Conservation (phyloP, 1,140 invertebrate genomes). For the Meteorus sp. region DNA sequence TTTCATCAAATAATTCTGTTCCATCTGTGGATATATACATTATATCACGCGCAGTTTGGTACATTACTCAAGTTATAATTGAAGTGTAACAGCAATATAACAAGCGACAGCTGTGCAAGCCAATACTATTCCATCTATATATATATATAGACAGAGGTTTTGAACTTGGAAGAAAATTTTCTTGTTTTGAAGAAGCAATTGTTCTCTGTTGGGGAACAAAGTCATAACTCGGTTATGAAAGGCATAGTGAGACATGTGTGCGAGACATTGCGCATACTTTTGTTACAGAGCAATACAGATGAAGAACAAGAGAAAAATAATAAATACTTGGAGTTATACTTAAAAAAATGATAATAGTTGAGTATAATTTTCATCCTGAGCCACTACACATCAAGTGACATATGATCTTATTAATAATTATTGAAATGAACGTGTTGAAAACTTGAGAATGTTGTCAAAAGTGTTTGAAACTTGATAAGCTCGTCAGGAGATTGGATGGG, state of each 20-base stretch:
- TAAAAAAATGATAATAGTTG: too few relatives aligned
- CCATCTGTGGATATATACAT: not conserved
- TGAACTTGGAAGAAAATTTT: constrained; percentile 12
- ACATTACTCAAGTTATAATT: not conserved
- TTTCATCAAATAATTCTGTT: not conserved
- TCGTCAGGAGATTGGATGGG: constrained; percentile 1
- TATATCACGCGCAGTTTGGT: not conserved
- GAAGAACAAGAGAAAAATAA: too few relatives aligned
- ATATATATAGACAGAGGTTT: too few relatives aligned
- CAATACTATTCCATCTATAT: constrained; percentile 1
- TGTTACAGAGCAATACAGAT: too few relatives aligned
- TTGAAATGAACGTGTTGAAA: not conserved
- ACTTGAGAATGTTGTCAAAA: not conserved
- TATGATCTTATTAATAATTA: too few relatives aligned
- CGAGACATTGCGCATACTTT: not conserved
- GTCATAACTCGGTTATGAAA: too few relatives aligned
- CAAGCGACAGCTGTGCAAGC: constrained; percentile 3
- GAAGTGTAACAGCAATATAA: not conserved
- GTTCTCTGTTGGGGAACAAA: not conserved
- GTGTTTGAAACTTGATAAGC: constrained; percentile 1
- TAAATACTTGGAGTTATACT: too few relatives aligned
- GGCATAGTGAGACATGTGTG: not conserved
- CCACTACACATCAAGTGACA: too few relatives aligned
- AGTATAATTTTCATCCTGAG: too few relatives aligned
- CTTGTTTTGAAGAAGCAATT: not conserved